phyloP scores from a whole-genome alignment of 1,140 invertebrate genomes.

The Drosophila lowei region DNA sequence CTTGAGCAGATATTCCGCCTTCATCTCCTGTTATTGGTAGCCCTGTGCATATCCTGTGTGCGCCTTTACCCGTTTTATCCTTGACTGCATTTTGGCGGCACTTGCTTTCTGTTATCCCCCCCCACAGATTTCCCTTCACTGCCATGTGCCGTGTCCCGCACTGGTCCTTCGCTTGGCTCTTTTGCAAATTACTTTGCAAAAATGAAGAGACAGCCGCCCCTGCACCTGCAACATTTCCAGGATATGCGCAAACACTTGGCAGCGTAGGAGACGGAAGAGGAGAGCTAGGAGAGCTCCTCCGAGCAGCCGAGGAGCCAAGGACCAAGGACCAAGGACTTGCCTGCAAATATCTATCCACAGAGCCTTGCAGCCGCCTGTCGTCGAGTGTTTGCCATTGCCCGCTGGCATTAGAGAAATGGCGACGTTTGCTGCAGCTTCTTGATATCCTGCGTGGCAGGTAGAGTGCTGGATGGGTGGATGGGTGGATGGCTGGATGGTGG shows the following conservation, averaged over 20 bases:
- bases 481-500: background rate
- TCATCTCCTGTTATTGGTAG: conserved; percentile 37
- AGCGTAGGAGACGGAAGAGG: background rate
- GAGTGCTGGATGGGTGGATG: background rate
- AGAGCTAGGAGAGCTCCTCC: too few relatives aligned
- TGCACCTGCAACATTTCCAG: conserved; percentile 33
- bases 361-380: conserved; percentile 36
- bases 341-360: conserved; percentile 44
- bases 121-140: conserved; percentile 12
- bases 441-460: conserved; percentile 54
- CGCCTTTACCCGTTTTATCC: conserved; percentile 63
- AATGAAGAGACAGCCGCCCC: conserved; percentile 69
- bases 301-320: conserved; percentile 11
- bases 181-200: conserved; percentile 82
- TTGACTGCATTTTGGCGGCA: conserved; percentile 79
- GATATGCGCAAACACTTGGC: conserved; percentile 54
- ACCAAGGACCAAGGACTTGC: conserved; percentile 42
- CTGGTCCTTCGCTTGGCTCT: conserved; percentile 50
- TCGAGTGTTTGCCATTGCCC: conserved; percentile 64
- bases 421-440: conserved; percentile 66
- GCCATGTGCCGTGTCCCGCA: background rate
- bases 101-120: conserved; percentile 65
- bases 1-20: conserved; percentile 44
- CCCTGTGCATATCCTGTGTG: conserved; percentile 25
- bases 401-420: conserved; percentile 73